Evolutionary conservation across 2,888 invertebrate species (phyloP).

Genomic region (Pseudeuparius sepicola): DNA sequence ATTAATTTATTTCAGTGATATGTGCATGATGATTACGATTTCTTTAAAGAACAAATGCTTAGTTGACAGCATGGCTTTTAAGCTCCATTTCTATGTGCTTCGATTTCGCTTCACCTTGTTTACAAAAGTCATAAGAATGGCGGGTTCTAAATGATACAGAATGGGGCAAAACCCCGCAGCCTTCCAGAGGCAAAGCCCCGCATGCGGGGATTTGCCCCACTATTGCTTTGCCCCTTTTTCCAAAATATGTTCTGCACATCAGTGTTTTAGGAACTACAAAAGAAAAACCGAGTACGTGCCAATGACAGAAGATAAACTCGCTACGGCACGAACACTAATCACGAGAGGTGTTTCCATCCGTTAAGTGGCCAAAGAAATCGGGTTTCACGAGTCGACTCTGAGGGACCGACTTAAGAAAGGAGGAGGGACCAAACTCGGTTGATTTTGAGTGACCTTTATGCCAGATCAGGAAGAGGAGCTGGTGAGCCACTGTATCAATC

Average conservation of each 20-base stretch:
- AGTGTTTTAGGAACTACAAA: no score
- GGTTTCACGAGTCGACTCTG: conserved; percentile 9
- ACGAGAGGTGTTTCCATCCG: conserved; percentile 11
- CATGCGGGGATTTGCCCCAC: conserved; percentile 6
- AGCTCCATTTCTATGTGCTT: no score
- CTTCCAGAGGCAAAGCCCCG: conserved; percentile 7
- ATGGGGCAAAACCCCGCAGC: conserved; percentile 12
- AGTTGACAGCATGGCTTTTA: no score
- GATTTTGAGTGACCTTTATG: conserved; percentile 9
- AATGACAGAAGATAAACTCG: no score
- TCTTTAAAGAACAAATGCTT: conserved; percentile 6
- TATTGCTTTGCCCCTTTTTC: no score
- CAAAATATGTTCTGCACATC: conserved; percentile 6
- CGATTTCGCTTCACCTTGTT: no score
- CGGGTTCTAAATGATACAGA: no score
- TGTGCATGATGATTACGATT: conserved; percentile 4
- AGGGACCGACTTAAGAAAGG: conserved; percentile 13
- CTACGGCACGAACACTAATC: no score
- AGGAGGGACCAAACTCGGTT: conserved; percentile 8
- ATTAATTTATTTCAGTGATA: conserved; percentile 5
- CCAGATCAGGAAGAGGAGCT: conserved; percentile 10
- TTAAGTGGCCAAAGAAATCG: conserved; percentile 11
- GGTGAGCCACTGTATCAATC: conserved; percentile 13
- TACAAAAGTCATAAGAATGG: no score
- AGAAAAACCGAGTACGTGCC: no score